phyloP scores from a whole-genome alignment of 1,140 invertebrate genomes.

The Hylaeus anthracinus region DNA sequence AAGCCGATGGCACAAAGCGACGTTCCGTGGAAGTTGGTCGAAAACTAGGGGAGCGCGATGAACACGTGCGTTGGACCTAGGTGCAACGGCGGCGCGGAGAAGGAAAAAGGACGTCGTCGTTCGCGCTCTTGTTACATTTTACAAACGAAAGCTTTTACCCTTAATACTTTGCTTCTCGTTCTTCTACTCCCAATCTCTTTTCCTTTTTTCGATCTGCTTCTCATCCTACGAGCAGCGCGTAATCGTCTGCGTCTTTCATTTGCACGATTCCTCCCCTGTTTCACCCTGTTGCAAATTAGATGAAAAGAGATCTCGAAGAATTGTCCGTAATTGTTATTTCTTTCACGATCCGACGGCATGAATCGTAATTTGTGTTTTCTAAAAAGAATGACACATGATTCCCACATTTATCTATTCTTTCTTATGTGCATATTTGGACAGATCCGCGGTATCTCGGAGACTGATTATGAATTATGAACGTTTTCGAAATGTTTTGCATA shows the following conservation, averaged over 20 bases:
- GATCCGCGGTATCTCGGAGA: too few relatives aligned
- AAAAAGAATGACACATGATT: too few relatives aligned
- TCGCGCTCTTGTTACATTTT: constrained; percentile 5
- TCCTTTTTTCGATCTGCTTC: too few relatives aligned
- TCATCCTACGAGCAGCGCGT: not conserved
- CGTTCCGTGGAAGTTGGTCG: not conserved
- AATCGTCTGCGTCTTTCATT: not conserved
- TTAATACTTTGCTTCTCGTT: not conserved
- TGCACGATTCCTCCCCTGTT: not conserved
- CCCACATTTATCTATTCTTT: too few relatives aligned
- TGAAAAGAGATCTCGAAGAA: too few relatives aligned
- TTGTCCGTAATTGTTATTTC: too few relatives aligned
- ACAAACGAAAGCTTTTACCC: constrained; percentile 27
- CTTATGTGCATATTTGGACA: too few relatives aligned
- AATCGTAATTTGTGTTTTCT: too few relatives aligned
- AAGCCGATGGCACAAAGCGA: constrained; percentile 1
- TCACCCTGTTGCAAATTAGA: not conserved
- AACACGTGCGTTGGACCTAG: not conserved
- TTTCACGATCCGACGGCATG: too few relatives aligned
- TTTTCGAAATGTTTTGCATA: too few relatives aligned
- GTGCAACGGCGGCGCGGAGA: not conserved
- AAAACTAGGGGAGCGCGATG: not conserved
- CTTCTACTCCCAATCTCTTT: too few relatives aligned
- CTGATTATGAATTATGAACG: too few relatives aligned
- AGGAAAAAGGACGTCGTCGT: not conserved